These are phyloP conservation scores for Drosophila littoralis DNA, from an alignment of 1,140 invertebrate species.

Conservation along the genomic window DNA sequence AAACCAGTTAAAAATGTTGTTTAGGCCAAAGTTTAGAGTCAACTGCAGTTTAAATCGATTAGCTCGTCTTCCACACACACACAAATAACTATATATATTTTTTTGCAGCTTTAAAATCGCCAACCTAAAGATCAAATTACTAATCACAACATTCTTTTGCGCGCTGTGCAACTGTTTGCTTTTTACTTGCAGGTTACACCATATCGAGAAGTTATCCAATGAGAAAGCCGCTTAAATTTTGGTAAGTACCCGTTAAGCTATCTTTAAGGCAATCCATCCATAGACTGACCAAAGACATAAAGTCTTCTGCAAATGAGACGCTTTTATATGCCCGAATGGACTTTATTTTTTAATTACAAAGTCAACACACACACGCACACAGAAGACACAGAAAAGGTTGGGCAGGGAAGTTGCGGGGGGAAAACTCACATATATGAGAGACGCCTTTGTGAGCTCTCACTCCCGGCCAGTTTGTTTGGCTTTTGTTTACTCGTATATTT, in stretches of 20 bases:
- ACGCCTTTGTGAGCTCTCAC: slow-evolving; percentile 55
- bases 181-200: slow-evolving; percentile 83
- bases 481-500: slow-evolving; percentile 65
- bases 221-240: slow-evolving; percentile 84
- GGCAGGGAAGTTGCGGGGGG: not conserved
- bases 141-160: slow-evolving; percentile 74
- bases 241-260: slow-evolving; percentile 65
- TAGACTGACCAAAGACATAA: slow-evolving; percentile 28
- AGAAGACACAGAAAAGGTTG: slow-evolving; percentile 7
- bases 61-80: not conserved
- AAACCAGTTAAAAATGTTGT: not conserved
- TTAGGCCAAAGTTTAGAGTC: not conserved
- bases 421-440: slow-evolving; percentile 25
- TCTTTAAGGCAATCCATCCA: not conserved
- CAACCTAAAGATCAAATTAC: slow-evolving; percentile 55
- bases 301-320: slow-evolving; percentile 50
- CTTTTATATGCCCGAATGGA: slow-evolving; percentile 59
- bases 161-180: slow-evolving; percentile 67
- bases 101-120: slow-evolving; percentile 47
- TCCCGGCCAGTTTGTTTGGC: slow-evolving; percentile 45
- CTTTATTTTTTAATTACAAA: slow-evolving; percentile 79
- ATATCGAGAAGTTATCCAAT: slow-evolving; percentile 85
- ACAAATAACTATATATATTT: not conserved
- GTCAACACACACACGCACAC: slow-evolving; percentile 53
- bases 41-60: slow-evolving; percentile 12